Evolutionary conservation across 1,140 invertebrate genomes (phyloP), one percentile per base, ranked within the genome.

Genomic region (Pseudomyrmex sp.): DNA sequence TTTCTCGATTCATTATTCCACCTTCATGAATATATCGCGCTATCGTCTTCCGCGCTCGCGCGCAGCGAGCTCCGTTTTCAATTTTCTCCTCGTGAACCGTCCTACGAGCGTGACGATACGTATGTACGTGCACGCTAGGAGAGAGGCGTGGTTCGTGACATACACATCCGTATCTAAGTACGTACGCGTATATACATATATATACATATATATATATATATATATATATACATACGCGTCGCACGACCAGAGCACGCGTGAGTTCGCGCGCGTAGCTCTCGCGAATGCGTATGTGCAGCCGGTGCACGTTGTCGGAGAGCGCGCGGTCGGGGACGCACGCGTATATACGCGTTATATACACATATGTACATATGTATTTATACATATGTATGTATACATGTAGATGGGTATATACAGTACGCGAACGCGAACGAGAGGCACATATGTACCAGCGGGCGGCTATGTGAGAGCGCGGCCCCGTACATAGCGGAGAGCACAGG

Each of bases 21-120:
- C 82, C 58, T 75, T 65, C 82, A 59, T 79, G 63, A 79, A 79
- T 77, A 66, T 76, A 83, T 82, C 87, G 59, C 72, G 73, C 83
- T 76, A 66, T 82, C 82, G 83, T 88, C 84, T 88, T 89, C 83
- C 86, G 61, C 72, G 83, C 77, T 88, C 73, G 44, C 86, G 73
- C 72, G 72, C 52, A 23, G 73, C 18, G 18, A 18, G 18, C 85
- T 74, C 83, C 59, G 86, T 88, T 88, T 88, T 82, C 86, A 88
- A 88, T 88, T 85, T 88, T 88, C 86, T 82, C 66, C 66, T 70
- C 82, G 68, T 87, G 72, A 87, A 84, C 69, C 86, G 54, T 59
- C 48, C 23, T 79, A 23, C 35, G 70, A 72, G 59, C 79, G 58
- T 74, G 79, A 74, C 58, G 70, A 74, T 63, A 75, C 79, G 56